Evolutionary conservation across 2,113 vertebrate genomes (phyloP), one percentile per base, ranked within the genome.

Genomic region (Crotalus tigris): DNA sequence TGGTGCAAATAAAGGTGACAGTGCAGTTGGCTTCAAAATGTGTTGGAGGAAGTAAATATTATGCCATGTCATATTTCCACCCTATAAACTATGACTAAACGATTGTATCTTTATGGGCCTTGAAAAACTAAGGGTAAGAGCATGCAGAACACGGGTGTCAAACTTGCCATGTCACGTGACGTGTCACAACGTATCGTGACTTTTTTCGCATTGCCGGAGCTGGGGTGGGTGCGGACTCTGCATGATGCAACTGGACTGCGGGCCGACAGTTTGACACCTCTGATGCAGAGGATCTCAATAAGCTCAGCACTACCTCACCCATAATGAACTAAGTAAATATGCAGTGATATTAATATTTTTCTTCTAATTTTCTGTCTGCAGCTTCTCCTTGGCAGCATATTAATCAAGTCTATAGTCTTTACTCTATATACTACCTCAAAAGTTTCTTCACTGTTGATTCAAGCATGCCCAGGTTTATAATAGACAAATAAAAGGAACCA

Each of bases 391-490:
- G 33, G 13, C 55, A 69, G 64, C 29, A 69, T 69, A 69, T 69
- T 69, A 69, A 54, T 9, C 0, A 4, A 61, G 58, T 7, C 13
- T 75, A 87, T 21, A 90, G 88, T 23, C 33, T 11, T 17, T 39
- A 39, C 69, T 81, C n/a, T 59, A 46, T 19, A 1, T 39, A n/a
- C 33, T 9, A 11, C n/a, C 1, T 3, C 13, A 91, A 88, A 57
- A 1, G 10, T 75, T 91, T 57, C 55, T 94, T 89, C 53, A 91
- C 75, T 33, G 21, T 81, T 85, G 49, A 33, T 39, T 90, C 61
- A 88, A 89, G 7, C 87, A 87, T 61, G n/a, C 54, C 58, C 69
- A 90, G 85, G 57, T 1, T 92, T 92, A 93, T 92, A 95, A 95
- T 88, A 92, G 85, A 19, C 54, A 88, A 89, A 75, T 75, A 89